Conservation (phyloP, 92 coral and sea anemone genomes). For the Bergia sp. region DNA sequence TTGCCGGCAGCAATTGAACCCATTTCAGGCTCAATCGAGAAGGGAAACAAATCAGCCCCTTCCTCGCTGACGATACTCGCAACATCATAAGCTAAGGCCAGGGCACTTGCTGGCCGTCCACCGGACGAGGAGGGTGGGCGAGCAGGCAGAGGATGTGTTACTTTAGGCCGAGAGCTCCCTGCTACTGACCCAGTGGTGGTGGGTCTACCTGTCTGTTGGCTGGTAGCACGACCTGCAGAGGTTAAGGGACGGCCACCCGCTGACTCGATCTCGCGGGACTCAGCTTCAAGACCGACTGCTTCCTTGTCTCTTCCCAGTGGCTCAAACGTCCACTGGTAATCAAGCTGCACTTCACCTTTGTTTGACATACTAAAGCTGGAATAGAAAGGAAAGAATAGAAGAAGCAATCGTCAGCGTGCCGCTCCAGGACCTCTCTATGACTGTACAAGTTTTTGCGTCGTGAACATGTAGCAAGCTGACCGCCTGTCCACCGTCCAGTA, state of each 20-base stretch:
- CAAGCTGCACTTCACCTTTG: conserved; percentile 80
- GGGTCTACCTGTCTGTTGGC: conserved; percentile 75
- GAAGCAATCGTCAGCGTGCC: background rate
- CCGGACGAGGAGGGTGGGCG: conserved; percentile 74
- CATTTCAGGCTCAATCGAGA: conserved; percentile 85
- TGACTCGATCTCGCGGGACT: conserved; percentile 19
- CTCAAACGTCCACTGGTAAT: conserved; percentile 79
- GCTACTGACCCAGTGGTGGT: conserved; percentile 66
- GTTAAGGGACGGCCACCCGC: conserved; percentile 54
- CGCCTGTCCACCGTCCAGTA: too few species aligned
- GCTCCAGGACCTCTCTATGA: background rate
- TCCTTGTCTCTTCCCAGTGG: conserved; percentile 56
- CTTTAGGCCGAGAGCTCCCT: conserved; percentile 44
- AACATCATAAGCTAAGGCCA: conserved; percentile 92
- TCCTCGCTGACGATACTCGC: conserved; percentile 90
- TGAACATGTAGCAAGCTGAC: too few species aligned
- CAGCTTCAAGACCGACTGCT: conserved; percentile 52
- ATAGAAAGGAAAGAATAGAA: background rate
- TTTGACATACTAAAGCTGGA: conserved; percentile 74
- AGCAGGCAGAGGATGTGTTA: conserved; percentile 38
- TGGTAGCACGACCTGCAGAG: conserved; percentile 63
- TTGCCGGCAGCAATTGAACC: conserved; percentile 91
- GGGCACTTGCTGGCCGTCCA: conserved; percentile 90
- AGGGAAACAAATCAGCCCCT: conserved; percentile 86
- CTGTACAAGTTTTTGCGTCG: too few species aligned